Evolutionary conservation across 2,113 vertebrate genomes (phyloP).

Genomic region (Dicerorhinus sumatrensis): DNA sequence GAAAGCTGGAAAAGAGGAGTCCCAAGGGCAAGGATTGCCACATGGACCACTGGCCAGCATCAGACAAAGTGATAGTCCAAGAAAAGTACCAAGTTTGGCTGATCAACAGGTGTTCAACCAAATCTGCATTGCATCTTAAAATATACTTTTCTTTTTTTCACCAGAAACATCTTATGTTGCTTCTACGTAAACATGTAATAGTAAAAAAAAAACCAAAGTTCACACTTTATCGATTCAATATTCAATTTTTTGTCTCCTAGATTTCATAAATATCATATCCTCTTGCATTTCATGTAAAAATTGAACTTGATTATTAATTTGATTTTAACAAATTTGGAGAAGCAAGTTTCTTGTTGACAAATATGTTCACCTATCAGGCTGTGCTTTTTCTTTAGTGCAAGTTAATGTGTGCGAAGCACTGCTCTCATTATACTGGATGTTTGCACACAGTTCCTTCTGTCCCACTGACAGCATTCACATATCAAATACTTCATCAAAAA

Average conservation of each 20-base stretch:
- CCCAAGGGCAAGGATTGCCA: neutral
- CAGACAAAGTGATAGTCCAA: neutral
- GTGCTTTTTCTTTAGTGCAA: neutral
- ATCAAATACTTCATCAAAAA: neutral
- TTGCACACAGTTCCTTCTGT: neutral
- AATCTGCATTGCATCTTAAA: neutral
- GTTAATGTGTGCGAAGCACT: neutral
- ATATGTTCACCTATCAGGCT: neutral
- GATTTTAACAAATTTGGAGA: neutral
- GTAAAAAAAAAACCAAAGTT: neutral
- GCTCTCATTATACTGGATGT: neutral
- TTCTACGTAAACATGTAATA: neutral
- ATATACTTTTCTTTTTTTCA: neutral
- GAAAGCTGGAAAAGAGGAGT: neutral
- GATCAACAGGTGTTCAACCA: neutral
- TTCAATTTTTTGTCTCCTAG: neutral
- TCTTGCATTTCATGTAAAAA: neutral
- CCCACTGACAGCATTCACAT: neutral
- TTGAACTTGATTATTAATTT: neutral
- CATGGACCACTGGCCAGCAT: rapidly evolving
- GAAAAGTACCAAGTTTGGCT: neutral
- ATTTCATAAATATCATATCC: neutral
- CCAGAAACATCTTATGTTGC: neutral
- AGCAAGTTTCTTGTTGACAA: neutral
- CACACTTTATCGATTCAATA: neutral